These are phyloP conservation scores for Nylanderia fulva DNA, from an alignment of 1,140 invertebrate species.

Conservation along the genomic window DNA sequence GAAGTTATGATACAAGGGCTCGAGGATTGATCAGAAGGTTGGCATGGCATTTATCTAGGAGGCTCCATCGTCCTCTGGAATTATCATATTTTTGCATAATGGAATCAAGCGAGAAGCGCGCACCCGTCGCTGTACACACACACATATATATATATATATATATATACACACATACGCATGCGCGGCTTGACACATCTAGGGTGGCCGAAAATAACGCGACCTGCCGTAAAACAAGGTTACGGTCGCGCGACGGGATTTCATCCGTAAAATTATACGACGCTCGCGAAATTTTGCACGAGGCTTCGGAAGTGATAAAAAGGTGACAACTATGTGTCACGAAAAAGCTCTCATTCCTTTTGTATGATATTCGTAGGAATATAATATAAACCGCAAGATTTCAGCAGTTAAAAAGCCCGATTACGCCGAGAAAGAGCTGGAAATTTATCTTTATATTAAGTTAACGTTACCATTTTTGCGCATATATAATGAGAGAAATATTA, in stretches of 20 bases:
- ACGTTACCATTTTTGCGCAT: not conserved
- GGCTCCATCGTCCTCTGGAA: slow-evolving; percentile 59
- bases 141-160: not conserved
- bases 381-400: not conserved
- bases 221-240: slow-evolving; percentile 59
- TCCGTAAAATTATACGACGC: slow-evolving; percentile 51
- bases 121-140: slow-evolving; percentile 19
- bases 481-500: not conserved
- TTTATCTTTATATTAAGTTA: not conserved
- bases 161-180: not conserved
- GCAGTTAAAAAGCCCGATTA: not conserved
- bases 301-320: slow-evolving; percentile 12
- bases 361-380: not conserved
- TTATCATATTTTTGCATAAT: slow-evolving; percentile 83
- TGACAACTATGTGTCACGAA: not conserved
- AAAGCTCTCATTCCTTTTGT: not conserved
- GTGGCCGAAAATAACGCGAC: slow-evolving; percentile 61
- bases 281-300: slow-evolving; percentile 31
- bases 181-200: slow-evolving; percentile 28
- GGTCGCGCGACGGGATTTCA: slow-evolving; percentile 32
- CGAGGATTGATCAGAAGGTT: slow-evolving; percentile 70
- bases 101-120: slow-evolving; percentile 73
- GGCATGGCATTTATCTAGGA: slow-evolving; percentile 74
- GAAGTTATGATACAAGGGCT: slow-evolving; percentile 33
- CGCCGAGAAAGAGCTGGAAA: not conserved